Percentiles rank a stretch among this genome's conserved stretches.
phyloP scores from a whole-genome alignment of 2,888 invertebrate genomes.

The Deroplatys truncata region DNA sequence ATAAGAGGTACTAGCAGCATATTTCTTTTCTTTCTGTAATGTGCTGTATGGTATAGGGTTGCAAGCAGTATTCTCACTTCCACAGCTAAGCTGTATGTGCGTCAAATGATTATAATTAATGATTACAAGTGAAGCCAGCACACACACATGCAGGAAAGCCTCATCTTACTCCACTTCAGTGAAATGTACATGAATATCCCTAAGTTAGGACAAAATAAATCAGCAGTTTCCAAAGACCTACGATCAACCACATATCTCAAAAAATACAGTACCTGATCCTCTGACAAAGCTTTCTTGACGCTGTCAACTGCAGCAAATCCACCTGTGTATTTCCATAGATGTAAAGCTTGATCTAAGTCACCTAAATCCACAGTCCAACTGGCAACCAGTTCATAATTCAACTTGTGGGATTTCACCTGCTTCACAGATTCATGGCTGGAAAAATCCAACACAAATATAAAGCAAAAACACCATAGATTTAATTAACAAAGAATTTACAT shows the following conservation, averaged over 20 bases:
- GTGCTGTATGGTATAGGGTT: no score
- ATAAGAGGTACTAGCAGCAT: no score
- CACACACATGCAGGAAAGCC: no score
- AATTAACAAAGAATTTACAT: not conserved
- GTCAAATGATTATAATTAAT: no score
- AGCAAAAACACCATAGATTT: not conserved
- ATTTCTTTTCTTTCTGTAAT: no score
- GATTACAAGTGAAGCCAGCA: no score
- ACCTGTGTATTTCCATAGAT: conserved; percentile 92
- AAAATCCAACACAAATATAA: not conserved
- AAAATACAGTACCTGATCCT: not conserved
- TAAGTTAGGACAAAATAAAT: no score
- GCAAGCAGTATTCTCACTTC: no score
- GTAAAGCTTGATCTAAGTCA: conserved; percentile 95
- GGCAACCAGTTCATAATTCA: conserved; percentile 83
- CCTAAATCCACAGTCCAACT: conserved; percentile 97
- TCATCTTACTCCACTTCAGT: no score
- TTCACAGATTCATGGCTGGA: conserved; percentile 73
- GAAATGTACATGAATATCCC: no score
- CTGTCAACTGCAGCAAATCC: conserved; percentile 86
- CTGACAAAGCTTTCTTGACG: conserved; percentile 52
- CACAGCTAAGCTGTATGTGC: no score
- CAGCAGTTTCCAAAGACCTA: no score
- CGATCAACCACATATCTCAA: not conserved
- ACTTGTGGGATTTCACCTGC: conserved; percentile 67